Conservation (phyloP, 1,140 invertebrate genomes). For the Calephelis virginiensis region DNA sequence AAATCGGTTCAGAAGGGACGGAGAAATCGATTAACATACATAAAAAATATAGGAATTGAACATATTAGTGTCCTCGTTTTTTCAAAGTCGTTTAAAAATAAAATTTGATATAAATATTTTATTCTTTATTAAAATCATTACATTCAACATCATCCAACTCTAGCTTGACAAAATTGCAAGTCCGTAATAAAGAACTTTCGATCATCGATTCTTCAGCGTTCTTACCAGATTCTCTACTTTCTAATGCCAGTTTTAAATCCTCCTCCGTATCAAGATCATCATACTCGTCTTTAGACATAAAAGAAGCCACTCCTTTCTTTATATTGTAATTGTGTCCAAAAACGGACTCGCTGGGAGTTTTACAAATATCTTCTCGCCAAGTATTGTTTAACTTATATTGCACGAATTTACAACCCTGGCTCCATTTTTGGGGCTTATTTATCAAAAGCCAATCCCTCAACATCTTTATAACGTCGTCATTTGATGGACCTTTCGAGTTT, state of each 20-base stretch:
- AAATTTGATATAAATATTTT: background rate
- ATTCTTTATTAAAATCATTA: slow-evolving; percentile 21
- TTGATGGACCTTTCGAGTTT: slow-evolving; percentile 38
- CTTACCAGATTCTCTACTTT: slow-evolving; percentile 33
- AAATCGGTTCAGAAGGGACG: too few species aligned
- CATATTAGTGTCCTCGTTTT: background rate
- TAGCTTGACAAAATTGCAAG: slow-evolving; percentile 42
- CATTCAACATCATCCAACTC: slow-evolving; percentile 30
- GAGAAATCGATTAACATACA: too few species aligned
- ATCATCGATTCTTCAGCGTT: slow-evolving; percentile 42
- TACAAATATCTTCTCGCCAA: slow-evolving; percentile 36
- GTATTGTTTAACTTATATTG: slow-evolving; percentile 46
- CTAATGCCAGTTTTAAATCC: slow-evolving; percentile 38
- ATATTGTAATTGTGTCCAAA: slow-evolving; percentile 45
- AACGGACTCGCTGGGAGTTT: slow-evolving; percentile 40
- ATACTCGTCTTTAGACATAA: slow-evolving; percentile 33
- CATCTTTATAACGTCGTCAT: slow-evolving; percentile 45
- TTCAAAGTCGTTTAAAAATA: background rate
- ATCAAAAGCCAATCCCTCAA: slow-evolving; percentile 41
- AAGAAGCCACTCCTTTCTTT: slow-evolving; percentile 38
- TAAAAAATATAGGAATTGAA: too few species aligned
- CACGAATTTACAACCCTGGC: slow-evolving; percentile 45
- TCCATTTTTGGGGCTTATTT: slow-evolving; percentile 39
- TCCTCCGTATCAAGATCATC: slow-evolving; percentile 37
- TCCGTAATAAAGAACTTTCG: slow-evolving; percentile 40